A percentile compares a stretch with the other conserved stretches of the same genome.
These are phyloP conservation scores for Sylvilagus bachmani DNA, from an alignment of 2,113 vertebrate species.

Conservation along the genomic window DNA sequence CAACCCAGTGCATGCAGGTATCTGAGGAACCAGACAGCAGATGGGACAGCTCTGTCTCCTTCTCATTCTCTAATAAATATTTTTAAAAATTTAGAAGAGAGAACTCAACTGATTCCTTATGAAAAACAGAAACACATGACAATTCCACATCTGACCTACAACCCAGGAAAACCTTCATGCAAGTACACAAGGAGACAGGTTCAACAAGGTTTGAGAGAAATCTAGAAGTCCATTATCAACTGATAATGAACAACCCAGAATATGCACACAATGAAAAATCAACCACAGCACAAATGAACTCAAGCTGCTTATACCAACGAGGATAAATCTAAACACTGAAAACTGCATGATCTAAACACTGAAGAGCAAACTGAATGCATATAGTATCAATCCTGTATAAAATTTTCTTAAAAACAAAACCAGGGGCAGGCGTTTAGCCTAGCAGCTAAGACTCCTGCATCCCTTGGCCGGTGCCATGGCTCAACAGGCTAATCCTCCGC, in stretches of 20 bases:
- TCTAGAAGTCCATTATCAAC: not conserved
- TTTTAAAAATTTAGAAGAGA: not conserved
- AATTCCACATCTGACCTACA: not conserved
- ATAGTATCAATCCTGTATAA: not conserved
- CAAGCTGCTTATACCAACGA: not conserved
- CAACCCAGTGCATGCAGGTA: too few relatives aligned
- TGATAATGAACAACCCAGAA: not conserved
- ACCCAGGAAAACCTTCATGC: not conserved
- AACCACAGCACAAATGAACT: not conserved
- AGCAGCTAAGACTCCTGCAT: too few relatives aligned
- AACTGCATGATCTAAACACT: fast-evolving
- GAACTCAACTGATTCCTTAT: not conserved
- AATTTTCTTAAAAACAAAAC: too few relatives aligned
- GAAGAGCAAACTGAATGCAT: not conserved
- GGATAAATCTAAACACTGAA: too few relatives aligned
- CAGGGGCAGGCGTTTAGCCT: too few relatives aligned
- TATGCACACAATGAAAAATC: fast-evolving
- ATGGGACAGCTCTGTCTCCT: too few relatives aligned
- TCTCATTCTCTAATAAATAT: too few relatives aligned
- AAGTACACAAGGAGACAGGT: not conserved
- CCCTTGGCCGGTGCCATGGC: too few relatives aligned
- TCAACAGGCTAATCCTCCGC: too few relatives aligned
- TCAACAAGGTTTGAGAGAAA: not conserved
- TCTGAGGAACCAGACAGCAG: too few relatives aligned
- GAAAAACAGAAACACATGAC: not conserved